Base-by-base conservation (phyloP, 2,888 invertebrate genomes). In the Disparrhopalites patrizii region DNA sequence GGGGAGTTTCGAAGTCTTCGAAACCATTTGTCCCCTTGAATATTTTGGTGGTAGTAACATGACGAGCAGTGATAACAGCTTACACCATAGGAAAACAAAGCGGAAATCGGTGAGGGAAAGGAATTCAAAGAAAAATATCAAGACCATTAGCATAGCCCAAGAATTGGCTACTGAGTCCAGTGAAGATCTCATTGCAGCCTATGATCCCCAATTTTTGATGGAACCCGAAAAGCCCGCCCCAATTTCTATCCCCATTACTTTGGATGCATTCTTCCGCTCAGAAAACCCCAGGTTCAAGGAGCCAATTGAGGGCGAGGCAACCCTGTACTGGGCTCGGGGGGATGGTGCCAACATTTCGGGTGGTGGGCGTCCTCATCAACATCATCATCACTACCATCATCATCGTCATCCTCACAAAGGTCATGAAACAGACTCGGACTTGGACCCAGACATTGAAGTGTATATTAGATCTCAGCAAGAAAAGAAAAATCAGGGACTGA, bases 251-350 rank as follows among this genome's bases (percentile, higher is more conserved):
- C 43, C 40, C 10, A 63, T 63, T 3, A 43, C 43, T 23, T 23
- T 63, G 27, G 63, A 63, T 56, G 55, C 63, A 15, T 63, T 47
- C 31, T 63, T 47, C 27, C 55, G 63, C 7, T 47, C 63, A 30
- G 63, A 63, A 31, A 63, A 63, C 47, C 55, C 63, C 27, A 31
- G 4, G 5, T 43, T 8, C 1, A 10, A 13, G 15, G 55, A 43
- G n/a, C 55, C 43, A 13, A 47, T 55, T 4, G 40, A 7, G 20
- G 63, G 40, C 8, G 28, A 33, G 0, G 60, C 57, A 27, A 33
- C 36, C 13, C 54, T 57, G 10, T 55, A 20, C 43, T 54, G 66
- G 60, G 40, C 54, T 15, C 36, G 43, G 20, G 56, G 56, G 18
- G 54, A 54, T 33, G 54, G 43, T 15, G 18, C 56, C 1, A 57